phyloP scores from a whole-genome alignment of 2,797 vertebrate genomes.

The Orestias chungarensis region DNA sequence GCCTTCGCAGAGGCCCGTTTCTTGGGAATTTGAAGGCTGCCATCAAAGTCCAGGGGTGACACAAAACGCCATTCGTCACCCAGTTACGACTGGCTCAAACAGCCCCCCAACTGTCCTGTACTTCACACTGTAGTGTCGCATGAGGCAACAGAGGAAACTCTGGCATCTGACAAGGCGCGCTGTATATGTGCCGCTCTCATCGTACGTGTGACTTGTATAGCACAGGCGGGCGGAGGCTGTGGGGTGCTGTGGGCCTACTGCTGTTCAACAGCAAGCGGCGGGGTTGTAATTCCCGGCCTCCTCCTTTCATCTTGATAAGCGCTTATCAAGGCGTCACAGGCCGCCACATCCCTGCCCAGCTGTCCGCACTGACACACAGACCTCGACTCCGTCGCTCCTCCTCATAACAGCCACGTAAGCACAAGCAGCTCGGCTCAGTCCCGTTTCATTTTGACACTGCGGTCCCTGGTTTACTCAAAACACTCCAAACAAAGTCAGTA shows the following conservation, averaged over 20 bases:
- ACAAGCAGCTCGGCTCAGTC: slow-evolving; percentile 1
- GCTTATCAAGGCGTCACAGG: slow-evolving; percentile 81
- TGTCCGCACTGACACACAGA: slow-evolving; percentile 41
- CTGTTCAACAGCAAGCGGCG: slow-evolving; percentile 36
- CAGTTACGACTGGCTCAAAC: slow-evolving; percentile 4
- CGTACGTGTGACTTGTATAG: slow-evolving; percentile 12
- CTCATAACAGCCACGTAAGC: slow-evolving; percentile 14
- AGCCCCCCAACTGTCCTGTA: slow-evolving; percentile 43
- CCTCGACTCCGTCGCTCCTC: slow-evolving; percentile 27
- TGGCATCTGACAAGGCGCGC: slow-evolving; percentile 11
- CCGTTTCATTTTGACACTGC: neutral
- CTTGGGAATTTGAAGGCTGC: slow-evolving; percentile 71
- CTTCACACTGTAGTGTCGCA: slow-evolving; percentile 18
- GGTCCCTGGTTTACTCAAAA: neutral
- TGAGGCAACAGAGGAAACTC: slow-evolving; percentile 31
- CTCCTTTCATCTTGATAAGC: slow-evolving; percentile 79
- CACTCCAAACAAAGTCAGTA: neutral
- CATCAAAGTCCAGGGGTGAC: slow-evolving; percentile 55
- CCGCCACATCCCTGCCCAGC: slow-evolving; percentile 76
- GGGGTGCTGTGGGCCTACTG: slow-evolving; percentile 43
- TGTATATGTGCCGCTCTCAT: slow-evolving; percentile 4
- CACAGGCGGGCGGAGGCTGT: slow-evolving; percentile 37
- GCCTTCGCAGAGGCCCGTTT: slow-evolving; percentile 71
- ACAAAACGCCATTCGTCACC: slow-evolving; percentile 43
- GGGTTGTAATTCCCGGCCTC: slow-evolving; percentile 71